A percentile compares a stretch with the other conserved stretches of the same genome.
phyloP scores from a whole-genome alignment of 2,888 invertebrate species.

The Taphrorychus bicolor region DNA sequence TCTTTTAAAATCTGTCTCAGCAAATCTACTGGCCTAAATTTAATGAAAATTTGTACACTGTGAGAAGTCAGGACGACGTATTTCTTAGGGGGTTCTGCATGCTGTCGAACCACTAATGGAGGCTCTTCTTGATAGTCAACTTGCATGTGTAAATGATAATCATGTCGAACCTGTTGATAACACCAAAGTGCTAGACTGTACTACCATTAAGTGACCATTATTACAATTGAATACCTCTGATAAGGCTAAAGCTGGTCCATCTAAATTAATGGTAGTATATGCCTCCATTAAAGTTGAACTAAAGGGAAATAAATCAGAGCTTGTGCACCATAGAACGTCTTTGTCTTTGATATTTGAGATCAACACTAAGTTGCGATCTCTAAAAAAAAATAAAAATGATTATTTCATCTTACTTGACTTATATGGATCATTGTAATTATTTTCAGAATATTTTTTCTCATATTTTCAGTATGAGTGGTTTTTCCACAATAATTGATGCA shows the following conservation, averaged over 20 bases:
- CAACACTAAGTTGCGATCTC: slow-evolving; percentile 70
- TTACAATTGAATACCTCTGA: slow-evolving; percentile 70
- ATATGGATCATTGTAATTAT: no score
- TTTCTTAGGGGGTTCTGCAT: slow-evolving; percentile 73
- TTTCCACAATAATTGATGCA: no score
- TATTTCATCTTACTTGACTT: no score
- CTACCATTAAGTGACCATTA: no score
- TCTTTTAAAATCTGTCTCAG: slow-evolving; percentile 81
- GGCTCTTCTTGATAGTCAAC: slow-evolving; percentile 61
- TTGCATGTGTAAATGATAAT: slow-evolving; percentile 28
- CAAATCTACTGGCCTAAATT: slow-evolving; percentile 88
- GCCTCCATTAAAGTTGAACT: slow-evolving; percentile 71
- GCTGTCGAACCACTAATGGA: slow-evolving; percentile 74
- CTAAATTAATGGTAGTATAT: slow-evolving; percentile 78
- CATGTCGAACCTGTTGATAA: slow-evolving; percentile 44
- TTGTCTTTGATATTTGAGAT: slow-evolving; percentile 74
- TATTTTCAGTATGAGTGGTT: no score
- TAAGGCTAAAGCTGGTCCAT: slow-evolving; percentile 90
- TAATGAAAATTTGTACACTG: slow-evolving; percentile 83
- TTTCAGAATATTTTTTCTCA: no score
- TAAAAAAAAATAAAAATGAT: no score
- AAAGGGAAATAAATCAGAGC: slow-evolving; percentile 77
- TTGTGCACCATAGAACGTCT: slow-evolving; percentile 80
- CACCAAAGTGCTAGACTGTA: background rate
- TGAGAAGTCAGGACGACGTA: slow-evolving; percentile 89